A percentile compares a stretch with the other conserved stretches of the same genome.
These are phyloP conservation scores for Notarius lentiginosus DNA, from an alignment of 2,113 vertebrate genomes.

Conservation along the genomic window DNA sequence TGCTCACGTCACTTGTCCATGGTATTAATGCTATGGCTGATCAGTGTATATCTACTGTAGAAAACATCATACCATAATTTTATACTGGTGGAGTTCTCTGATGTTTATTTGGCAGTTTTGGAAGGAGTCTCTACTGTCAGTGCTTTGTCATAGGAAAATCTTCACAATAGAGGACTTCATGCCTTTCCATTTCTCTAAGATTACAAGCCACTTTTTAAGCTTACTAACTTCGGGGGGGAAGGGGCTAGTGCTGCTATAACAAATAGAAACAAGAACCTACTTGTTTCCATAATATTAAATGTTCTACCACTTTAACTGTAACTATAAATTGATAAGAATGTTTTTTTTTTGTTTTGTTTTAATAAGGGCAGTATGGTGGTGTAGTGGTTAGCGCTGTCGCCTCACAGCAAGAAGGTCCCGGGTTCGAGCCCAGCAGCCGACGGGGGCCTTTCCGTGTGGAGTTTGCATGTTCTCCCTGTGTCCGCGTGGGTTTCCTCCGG, in stretches of 20 bases:
- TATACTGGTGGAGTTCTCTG: not conserved
- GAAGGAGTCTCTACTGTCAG: not conserved
- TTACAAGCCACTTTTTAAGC: not conserved
- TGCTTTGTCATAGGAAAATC: not conserved
- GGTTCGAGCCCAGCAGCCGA: too few relatives aligned
- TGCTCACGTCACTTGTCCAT: too few relatives aligned
- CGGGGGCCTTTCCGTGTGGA: too few relatives aligned
- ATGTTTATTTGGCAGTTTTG: not conserved
- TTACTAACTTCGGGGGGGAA: not conserved
- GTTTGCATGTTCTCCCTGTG: too few relatives aligned
- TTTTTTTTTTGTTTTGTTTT: too few relatives aligned
- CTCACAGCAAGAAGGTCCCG: too few relatives aligned
- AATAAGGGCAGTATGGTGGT: too few relatives aligned
- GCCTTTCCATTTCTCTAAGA: not conserved
- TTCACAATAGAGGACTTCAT: not conserved
- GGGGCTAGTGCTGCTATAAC: not conserved
- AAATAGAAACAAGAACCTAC: not conserved
- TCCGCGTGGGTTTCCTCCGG: too few relatives aligned
- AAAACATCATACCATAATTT: not conserved
- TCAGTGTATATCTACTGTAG: not conserved
- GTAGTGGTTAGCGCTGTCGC: too few relatives aligned
- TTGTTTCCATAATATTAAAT: not conserved
- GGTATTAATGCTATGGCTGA: too few relatives aligned
- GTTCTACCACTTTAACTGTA: not conserved
- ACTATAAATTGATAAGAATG: not conserved